Percentiles rank a stretch among this genome's conserved stretches.
phyloP scores from a whole-genome alignment of 2,797 vertebrate genomes.

The Lithobates pipiens region DNA sequence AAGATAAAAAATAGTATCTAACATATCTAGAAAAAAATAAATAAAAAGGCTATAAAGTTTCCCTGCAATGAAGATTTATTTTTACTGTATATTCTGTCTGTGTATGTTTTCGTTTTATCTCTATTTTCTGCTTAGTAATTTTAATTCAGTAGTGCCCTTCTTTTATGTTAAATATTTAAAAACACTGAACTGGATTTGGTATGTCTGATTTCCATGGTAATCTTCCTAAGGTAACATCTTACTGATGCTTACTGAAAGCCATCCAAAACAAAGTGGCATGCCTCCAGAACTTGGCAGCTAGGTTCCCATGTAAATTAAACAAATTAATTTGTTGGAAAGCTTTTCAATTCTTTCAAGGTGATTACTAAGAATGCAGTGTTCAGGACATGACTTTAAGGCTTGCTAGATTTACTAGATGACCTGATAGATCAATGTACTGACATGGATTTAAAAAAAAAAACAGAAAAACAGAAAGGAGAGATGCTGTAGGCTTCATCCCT shows the following conservation, averaged over 20 bases:
- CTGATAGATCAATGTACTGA: neutral
- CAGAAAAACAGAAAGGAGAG: too few species aligned
- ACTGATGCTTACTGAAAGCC: neutral
- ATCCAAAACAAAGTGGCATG: constrained; percentile 15
- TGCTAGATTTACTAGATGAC: neutral
- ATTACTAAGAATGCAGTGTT: neutral
- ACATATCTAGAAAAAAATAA: too few species aligned
- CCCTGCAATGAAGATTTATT: neutral
- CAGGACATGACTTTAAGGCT: neutral
- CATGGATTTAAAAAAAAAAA: neutral
- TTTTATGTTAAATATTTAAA: neutral
- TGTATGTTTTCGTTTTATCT: neutral
- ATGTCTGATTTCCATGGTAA: neutral
- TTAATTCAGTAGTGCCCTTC: neutral
- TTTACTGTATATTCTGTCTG: neutral
- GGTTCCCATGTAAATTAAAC: constrained; percentile 9
- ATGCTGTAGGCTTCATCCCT: neutral
- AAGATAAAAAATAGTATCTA: too few species aligned
- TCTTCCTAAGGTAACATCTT: constrained; percentile 4
- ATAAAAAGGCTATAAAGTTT: too few species aligned
- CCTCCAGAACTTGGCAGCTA: constrained; percentile 4
- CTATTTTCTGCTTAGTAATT: neutral
- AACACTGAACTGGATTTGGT: neutral
- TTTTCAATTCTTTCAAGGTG: constrained; percentile 1
- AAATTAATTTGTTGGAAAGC: constrained; percentile 22